Percentiles rank a stretch among this genome's conserved stretches.
Evolutionary conservation across 2,113 vertebrate genomes (phyloP).

Genomic region (Tragulus kanchil): DNA sequence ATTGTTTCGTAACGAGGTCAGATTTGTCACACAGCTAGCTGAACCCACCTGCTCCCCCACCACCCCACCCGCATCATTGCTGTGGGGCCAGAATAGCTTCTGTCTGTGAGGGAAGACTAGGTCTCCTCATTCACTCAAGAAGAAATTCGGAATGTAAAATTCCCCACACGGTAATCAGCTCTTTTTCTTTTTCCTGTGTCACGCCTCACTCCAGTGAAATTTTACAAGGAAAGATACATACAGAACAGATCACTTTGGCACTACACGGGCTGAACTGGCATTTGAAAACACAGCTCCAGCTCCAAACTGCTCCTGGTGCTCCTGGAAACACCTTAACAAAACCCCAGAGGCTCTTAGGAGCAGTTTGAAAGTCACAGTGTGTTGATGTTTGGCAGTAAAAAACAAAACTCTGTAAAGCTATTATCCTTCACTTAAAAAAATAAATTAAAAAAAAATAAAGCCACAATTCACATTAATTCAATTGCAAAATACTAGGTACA

Average conservation of each 20-base stretch:
- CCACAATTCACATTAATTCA: not conserved
- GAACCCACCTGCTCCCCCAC: rapidly evolving
- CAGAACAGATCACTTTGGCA: not conserved
- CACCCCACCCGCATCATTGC: too few relatives aligned
- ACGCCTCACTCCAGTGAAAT: not conserved
- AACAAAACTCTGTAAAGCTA: too few relatives aligned
- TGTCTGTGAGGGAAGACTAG: not conserved
- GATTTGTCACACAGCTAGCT: not conserved
- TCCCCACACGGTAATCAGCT: not conserved
- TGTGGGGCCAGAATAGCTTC: not conserved
- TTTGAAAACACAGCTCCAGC: not conserved
- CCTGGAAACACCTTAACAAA: not conserved
- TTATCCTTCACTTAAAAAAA: too few relatives aligned
- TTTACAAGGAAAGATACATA: not conserved
- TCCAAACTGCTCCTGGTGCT: not conserved
- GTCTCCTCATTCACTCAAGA: not conserved
- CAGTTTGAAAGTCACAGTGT: not conserved
- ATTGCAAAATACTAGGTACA: not conserved
- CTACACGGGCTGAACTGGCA: not conserved
- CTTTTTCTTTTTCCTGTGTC: not conserved
- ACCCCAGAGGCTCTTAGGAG: not conserved
- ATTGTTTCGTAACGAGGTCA: not conserved
- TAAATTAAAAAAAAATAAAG: too few relatives aligned
- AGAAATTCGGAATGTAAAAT: not conserved
- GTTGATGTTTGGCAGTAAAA: too few relatives aligned